Evolutionary conservation across 2,888 invertebrate genomes (phyloP).

Genomic region (Thymelicus lineola): DNA sequence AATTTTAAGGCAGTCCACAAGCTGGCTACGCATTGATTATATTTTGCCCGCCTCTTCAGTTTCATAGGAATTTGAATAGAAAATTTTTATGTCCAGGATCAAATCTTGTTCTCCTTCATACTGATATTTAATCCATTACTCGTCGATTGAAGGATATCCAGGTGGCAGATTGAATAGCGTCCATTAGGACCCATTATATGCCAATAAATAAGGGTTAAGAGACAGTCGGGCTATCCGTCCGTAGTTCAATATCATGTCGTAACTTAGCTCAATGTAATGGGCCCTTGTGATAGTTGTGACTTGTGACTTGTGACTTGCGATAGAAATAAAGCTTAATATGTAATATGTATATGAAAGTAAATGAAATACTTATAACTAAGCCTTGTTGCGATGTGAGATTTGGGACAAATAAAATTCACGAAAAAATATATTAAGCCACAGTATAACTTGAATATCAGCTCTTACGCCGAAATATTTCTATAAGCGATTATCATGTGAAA

Average conservation of each 20-base stretch:
- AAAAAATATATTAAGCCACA: neutral
- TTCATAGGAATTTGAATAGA: neutral
- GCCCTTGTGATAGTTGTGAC: slow-evolving; percentile 63
- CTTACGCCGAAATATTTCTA: neutral
- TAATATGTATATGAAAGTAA: neutral
- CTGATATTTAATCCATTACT: slow-evolving; percentile 23
- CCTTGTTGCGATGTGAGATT: neutral
- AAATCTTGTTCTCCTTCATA: neutral
- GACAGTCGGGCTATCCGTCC: slow-evolving; percentile 74
- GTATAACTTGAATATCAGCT: neutral
- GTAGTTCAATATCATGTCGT: slow-evolving; percentile 64
- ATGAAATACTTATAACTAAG: neutral
- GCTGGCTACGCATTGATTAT: no score
- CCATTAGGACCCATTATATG: slow-evolving; percentile 83
- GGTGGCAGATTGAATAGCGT: slow-evolving; percentile 82
- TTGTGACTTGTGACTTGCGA: slow-evolving; percentile 11
- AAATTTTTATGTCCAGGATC: neutral
- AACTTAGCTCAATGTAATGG: slow-evolving; percentile 74
- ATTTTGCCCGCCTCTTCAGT: neutral
- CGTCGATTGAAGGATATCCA: slow-evolving; percentile 72
- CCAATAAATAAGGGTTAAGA: slow-evolving; percentile 80
- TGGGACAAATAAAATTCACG: neutral
- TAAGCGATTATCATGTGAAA: neutral
- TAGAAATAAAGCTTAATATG: slow-evolving; percentile 38
- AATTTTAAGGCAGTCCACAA: no score